Evolutionary conservation across 35 echinoderm and acorn worm genomes (phyloP).

Genomic region (Stichopus chloronotus): DNA sequence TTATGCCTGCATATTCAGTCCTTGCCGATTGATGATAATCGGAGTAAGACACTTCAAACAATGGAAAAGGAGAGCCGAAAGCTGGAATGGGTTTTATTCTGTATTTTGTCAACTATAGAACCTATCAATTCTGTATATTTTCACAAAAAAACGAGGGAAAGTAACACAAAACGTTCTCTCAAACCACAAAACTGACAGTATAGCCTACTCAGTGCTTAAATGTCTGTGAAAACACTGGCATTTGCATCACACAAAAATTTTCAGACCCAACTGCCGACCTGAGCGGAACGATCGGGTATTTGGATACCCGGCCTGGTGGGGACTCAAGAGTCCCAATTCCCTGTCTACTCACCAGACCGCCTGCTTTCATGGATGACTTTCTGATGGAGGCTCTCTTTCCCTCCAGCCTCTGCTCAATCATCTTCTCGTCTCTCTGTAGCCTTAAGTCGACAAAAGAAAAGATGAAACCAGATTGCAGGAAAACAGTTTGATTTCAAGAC

Average conservation of each 20-base stretch:
- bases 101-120: background rate
- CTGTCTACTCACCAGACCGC: slow-evolving; percentile 80
- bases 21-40: too few species aligned
- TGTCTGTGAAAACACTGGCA: too few species aligned
- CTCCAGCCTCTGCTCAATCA: slow-evolving; percentile 44
- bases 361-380: slow-evolving; percentile 81
- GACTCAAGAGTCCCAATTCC: too few species aligned
- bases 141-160: too few species aligned
- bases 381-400: slow-evolving; percentile 63
- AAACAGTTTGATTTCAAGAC: background rate
- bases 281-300: too few species aligned
- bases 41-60: too few species aligned
- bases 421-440: slow-evolving; percentile 89
- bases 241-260: too few species aligned
- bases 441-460: background rate
- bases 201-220: too few species aligned
- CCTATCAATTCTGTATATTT: background rate
- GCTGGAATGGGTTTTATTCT: background rate
- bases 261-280: too few species aligned
- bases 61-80: background rate
- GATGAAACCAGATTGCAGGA: background rate
- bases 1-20: too few species aligned
- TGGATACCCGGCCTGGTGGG: too few species aligned
- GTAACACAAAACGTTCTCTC: background rate
- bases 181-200: background rate